phyloP scores from a whole-genome alignment of 2,113 vertebrate species.

The Erythrocercus mccallii region DNA sequence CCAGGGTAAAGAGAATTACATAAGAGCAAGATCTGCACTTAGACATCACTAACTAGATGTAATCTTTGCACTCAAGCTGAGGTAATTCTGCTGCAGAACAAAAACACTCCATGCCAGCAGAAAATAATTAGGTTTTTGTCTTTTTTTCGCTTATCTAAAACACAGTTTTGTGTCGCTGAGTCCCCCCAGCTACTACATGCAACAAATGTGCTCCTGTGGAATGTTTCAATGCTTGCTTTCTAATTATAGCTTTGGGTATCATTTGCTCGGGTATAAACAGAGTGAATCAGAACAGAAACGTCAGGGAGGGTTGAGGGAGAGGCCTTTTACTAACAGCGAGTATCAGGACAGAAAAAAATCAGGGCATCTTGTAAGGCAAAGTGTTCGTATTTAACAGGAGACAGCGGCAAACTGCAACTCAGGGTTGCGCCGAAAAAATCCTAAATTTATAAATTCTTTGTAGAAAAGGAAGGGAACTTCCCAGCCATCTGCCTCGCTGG shows the following conservation, averaged over 20 bases:
- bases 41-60: not conserved
- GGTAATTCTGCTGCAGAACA: not conserved
- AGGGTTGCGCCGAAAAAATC: not conserved
- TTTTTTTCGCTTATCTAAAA: not conserved
- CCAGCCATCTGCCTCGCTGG: not conserved
- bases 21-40: conserved; percentile 9
- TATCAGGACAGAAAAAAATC: not conserved
- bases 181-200: not conserved
- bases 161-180: not conserved
- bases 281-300: conserved; percentile 17
- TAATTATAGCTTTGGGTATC: conserved; percentile 22
- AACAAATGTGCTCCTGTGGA: not conserved
- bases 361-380: not conserved
- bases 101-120: not conserved
- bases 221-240: not conserved
- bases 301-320: not conserved
- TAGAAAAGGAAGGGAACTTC: not conserved
- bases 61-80: not conserved
- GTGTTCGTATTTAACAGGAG: not conserved
- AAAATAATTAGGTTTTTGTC: not conserved
- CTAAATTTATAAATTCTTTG: not conserved
- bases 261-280: not conserved
- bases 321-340: not conserved
- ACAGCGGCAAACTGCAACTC: accelerated
- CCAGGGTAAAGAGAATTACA: conserved; percentile 40